Conservation (phyloP, 2,888 invertebrate species). For the Philhelius pedissequus region DNA sequence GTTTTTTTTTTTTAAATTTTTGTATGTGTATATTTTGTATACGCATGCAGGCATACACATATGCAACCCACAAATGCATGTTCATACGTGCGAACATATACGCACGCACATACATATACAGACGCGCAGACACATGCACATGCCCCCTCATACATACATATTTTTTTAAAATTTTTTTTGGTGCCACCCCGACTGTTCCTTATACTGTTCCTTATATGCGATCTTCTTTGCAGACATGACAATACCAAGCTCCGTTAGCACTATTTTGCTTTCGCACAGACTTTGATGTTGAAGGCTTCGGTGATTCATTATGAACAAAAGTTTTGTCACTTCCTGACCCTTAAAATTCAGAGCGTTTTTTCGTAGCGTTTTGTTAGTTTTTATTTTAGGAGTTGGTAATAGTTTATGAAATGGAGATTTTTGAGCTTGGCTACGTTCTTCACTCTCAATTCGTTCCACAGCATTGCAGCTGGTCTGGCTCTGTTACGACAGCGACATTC, state of each 20-base stretch:
- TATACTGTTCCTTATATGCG: no score
- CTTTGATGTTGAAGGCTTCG: neutral
- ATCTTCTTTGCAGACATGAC: slow-evolving; percentile 33
- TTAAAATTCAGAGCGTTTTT: slow-evolving; percentile 36
- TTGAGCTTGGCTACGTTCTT: neutral
- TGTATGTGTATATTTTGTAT: no score
- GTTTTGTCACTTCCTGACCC: slow-evolving; percentile 30
- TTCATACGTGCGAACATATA: no score
- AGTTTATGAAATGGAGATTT: slow-evolving; percentile 16
- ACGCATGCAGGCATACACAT: no score
- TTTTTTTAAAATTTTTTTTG: no score
- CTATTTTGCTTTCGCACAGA: neutral
- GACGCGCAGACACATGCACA: no score
- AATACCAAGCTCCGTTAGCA: slow-evolving; percentile 10
- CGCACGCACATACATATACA: no score
- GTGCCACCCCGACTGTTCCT: no score
- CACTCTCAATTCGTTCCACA: neutral
- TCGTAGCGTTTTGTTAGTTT: slow-evolving; percentile 21
- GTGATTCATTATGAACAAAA: slow-evolving; percentile 6
- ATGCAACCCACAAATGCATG: no score
- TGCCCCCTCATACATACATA: no score
- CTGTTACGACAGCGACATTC: neutral
- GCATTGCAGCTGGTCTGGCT: neutral
- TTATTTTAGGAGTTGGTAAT: slow-evolving; percentile 22
- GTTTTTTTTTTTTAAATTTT: no score